Evolutionary conservation across 1,140 invertebrate genomes (phyloP).

Genomic region (Pantala flavescens): DNA sequence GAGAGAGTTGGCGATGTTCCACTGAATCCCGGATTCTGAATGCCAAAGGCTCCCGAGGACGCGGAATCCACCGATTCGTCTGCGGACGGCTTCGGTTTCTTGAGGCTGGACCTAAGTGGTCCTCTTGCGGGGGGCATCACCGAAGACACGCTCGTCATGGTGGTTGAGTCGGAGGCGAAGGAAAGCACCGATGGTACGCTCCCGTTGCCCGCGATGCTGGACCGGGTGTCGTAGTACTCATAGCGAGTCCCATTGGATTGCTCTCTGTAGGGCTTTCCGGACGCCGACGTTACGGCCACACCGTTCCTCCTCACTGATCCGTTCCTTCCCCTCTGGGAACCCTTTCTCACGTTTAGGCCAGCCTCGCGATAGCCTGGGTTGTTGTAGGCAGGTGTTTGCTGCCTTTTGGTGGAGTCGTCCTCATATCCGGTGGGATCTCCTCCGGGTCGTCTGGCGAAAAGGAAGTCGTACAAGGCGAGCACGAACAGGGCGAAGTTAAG

Average conservation of each 20-base stretch:
- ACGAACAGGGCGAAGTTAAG: conserved; percentile 63
- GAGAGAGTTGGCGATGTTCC: conserved; percentile 65
- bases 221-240: conserved; percentile 47
- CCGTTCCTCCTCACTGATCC: conserved; percentile 19
- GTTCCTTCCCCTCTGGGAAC: too few relatives aligned
- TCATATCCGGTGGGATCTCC: conserved; percentile 53
- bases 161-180: conserved; percentile 28
- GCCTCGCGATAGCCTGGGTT: conserved; percentile 74
- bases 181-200: conserved; percentile 65
- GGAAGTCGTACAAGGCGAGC: conserved; percentile 62
- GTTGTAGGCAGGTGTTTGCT: conserved; percentile 57
- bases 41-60: conserved; percentile 48
- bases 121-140: conserved; percentile 41
- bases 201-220: conserved; percentile 54
- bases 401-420: conserved; percentile 33
- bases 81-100: conserved; percentile 54
- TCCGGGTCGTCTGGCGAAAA: conserved; percentile 53
- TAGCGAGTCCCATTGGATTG: conserved; percentile 31
- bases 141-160: not conserved
- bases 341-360: conserved; percentile 29
- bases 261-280: conserved; percentile 59
- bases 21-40: conserved; percentile 73
- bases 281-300: conserved; percentile 70
- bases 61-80: conserved; percentile 27
- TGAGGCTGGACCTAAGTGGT: conserved; percentile 67